Evolutionary conservation across 2,888 invertebrate species (phyloP).

Genomic region (Ormyrus rosae): DNA sequence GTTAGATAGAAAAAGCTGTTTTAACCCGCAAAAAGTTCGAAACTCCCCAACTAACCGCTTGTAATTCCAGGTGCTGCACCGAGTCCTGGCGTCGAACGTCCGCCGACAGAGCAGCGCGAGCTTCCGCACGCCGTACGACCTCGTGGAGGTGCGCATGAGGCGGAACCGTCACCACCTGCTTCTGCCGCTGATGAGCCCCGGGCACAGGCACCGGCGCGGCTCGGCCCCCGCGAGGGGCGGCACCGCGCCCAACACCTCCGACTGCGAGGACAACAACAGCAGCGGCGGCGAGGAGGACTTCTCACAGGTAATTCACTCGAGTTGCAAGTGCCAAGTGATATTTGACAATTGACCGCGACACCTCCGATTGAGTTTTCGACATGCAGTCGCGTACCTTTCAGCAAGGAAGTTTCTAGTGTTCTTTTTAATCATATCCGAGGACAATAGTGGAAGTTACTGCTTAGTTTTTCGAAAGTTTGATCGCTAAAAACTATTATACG

Average conservation of each 20-base stretch:
- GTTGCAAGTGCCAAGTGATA: too few relatives aligned
- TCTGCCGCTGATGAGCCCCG: constrained; percentile 66
- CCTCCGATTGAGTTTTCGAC: too few relatives aligned
- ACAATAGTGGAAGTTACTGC: too few relatives aligned
- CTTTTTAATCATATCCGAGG: too few relatives aligned
- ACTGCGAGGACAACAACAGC: constrained; percentile 76
- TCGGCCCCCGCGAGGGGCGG: background rate
- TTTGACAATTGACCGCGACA: too few relatives aligned
- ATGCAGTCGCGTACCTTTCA: too few relatives aligned
- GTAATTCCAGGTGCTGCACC: constrained; percentile 69
- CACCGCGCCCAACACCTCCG: constrained; percentile 70
- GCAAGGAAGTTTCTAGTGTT: too few relatives aligned
- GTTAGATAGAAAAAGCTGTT: too few relatives aligned
- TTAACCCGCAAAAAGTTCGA: too few relatives aligned
- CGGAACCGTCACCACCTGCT: constrained; percentile 69
- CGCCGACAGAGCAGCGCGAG: constrained; percentile 61
- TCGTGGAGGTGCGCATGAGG: constrained; percentile 67
- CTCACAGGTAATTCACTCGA: constrained; percentile 60
- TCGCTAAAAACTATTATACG: too few relatives aligned
- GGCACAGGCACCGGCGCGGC: constrained; percentile 55
- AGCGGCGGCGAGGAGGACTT: constrained; percentile 75
- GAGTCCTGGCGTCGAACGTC: constrained; percentile 67
- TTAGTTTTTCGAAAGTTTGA: too few relatives aligned
- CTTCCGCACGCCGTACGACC: constrained; percentile 70
- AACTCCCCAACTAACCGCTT: background rate